Evolutionary conservation across 2,888 invertebrate species (phyloP).

Genomic region (Campoletis raptor): DNA sequence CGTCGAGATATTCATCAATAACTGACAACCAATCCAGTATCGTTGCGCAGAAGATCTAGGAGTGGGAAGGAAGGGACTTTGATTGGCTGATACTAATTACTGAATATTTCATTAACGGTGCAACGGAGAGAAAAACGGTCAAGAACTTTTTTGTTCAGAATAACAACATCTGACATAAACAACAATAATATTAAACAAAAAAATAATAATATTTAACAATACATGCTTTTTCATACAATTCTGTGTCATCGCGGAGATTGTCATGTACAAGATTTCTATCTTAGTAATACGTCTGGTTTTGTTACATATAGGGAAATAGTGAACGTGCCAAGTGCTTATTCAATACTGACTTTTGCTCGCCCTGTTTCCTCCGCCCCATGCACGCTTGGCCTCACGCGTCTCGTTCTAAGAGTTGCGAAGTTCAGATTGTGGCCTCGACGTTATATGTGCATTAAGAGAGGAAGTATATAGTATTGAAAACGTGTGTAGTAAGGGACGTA

Average conservation of each 20-base stretch:
- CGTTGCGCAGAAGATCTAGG: not conserved
- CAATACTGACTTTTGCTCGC: constrained; percentile 48
- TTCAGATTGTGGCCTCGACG: constrained; percentile 52
- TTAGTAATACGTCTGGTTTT: constrained; percentile 18
- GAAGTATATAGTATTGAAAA: constrained; percentile 6
- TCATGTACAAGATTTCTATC: constrained; percentile 25
- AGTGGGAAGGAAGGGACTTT: not conserved
- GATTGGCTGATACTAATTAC: not conserved
- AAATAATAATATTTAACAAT: not conserved
- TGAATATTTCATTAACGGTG: not conserved
- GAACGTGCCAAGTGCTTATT: constrained; percentile 58
- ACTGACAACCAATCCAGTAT: not conserved
- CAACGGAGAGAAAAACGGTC: not conserved
- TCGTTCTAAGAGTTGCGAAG: constrained; percentile 51
- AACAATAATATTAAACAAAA: not conserved
- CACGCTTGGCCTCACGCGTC: constrained; percentile 51
- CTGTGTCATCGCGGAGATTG: not conserved
- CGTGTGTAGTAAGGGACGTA: constrained; percentile 3
- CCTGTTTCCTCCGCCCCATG: constrained; percentile 42
- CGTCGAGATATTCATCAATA: not conserved
- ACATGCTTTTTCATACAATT: not conserved
- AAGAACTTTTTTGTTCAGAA: not conserved
- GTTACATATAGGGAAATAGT: constrained; percentile 5
- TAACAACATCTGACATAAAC: not conserved
- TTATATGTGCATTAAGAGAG: constrained; percentile 31